Evolutionary conservation across 30 jellyfish, hydroid and myxozoan species (phyloP).

Genomic region (Cassiopea xamachana): DNA sequence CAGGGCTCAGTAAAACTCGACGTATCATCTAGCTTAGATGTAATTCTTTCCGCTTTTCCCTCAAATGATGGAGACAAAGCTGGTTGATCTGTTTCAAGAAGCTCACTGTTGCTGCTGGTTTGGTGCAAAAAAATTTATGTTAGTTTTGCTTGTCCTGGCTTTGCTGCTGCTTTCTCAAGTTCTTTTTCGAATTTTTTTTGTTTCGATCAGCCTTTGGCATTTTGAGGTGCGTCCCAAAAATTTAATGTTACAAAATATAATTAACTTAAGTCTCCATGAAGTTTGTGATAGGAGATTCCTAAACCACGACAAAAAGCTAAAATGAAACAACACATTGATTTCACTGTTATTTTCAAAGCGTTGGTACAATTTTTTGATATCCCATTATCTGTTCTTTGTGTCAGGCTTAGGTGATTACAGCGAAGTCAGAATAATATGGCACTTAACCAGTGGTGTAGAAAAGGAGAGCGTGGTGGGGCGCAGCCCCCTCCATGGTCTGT

Average conservation of each 20-base stretch:
- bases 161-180: constrained; percentile 63
- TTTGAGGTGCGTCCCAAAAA: constrained; percentile 44
- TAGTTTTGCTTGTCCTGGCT: constrained; percentile 56
- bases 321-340: constrained; percentile 21
- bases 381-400: constrained; percentile 49
- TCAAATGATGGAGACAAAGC: constrained; percentile 51
- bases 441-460: too few species aligned
- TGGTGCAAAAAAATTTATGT: constrained; percentile 12
- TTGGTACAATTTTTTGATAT: constrained; percentile 30
- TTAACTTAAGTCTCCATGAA: constrained; percentile 1
- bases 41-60: constrained; percentile 29
- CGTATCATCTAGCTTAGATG: constrained; percentile 59
- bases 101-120: constrained; percentile 30
- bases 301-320: constrained; percentile 19
- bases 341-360: constrained; percentile 23
- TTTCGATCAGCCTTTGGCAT: constrained; percentile 51
- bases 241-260: constrained; percentile 1
- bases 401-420: constrained; percentile 44
- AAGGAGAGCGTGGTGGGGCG: too few species aligned
- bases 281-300: constrained; percentile 27
- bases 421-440: constrained; percentile 40
- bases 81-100: constrained; percentile 57
- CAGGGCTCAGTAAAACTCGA: constrained; percentile 46
- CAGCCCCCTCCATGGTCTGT: too few species aligned
- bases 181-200: constrained; percentile 38